Percentiles rank a stretch among this genome's conserved stretches.
Evolutionary conservation across 1,140 invertebrate species (phyloP).

Genomic region (Calliopsis andreniformis): DNA sequence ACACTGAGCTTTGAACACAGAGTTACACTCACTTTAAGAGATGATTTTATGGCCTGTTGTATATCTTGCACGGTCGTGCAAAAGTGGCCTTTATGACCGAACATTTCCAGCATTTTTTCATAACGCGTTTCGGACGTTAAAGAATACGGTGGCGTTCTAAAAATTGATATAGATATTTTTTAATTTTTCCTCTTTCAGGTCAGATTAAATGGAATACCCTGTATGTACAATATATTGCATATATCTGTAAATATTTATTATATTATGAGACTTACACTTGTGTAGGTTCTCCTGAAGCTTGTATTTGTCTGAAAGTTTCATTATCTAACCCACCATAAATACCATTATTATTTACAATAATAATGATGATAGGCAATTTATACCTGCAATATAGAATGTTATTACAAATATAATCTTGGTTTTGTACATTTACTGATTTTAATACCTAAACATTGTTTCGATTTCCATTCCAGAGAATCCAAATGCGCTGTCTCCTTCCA

Average conservation of each 20-base stretch:
- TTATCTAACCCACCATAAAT: conserved; percentile 93
- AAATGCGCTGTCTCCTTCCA: conserved; percentile 98
- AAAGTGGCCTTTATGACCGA: conserved; percentile 90
- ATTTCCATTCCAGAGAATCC: conserved; percentile 99
- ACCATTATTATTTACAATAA: conserved; percentile 98
- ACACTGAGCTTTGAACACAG: conserved; percentile 3
- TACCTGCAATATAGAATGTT: conserved; percentile 84
- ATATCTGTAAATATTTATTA: conserved; percentile 16
- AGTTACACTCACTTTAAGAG: conserved; percentile 82
- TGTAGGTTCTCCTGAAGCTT: conserved; percentile 84
- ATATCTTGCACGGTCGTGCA: conserved; percentile 90
- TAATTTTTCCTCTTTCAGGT: too few relatives aligned
- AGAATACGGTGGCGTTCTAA: conserved; percentile 90
- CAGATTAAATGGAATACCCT: too few relatives aligned
- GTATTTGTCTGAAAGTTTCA: conserved; percentile 88
- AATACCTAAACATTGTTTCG: conserved; percentile 93
- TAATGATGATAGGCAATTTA: conserved; percentile 93
- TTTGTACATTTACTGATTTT: neutral
- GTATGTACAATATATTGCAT: conserved; percentile 31
- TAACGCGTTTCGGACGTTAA: conserved; percentile 90
- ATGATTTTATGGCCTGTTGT: conserved; percentile 85
- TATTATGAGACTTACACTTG: conserved; percentile 82
- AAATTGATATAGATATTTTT: too few relatives aligned
- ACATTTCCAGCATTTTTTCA: conserved; percentile 94
- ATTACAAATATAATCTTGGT: neutral